A percentile compares a stretch with the other conserved stretches of the same genome.
These are phyloP conservation scores for Poecilia latipinna DNA, from an alignment of 2,113 vertebrate genomes.

Conservation along the genomic window DNA sequence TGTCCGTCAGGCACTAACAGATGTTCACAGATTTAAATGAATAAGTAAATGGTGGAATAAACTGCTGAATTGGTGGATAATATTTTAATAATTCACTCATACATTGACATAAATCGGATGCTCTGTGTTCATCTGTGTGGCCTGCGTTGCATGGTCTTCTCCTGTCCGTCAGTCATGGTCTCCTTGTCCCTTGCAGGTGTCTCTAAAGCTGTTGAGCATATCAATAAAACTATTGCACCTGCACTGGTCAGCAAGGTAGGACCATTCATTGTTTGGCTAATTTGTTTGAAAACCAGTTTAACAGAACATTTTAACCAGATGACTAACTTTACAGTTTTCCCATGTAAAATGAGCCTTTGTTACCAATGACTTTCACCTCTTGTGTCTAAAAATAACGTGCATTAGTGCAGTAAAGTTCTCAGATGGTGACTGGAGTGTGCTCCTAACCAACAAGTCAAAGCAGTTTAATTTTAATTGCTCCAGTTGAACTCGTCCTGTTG, in stretches of 20 bases:
- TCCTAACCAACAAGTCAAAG: constrained; percentile 14
- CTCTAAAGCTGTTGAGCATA: constrained; percentile 98
- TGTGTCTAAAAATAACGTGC: neutral
- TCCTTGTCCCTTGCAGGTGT: constrained; percentile 99
- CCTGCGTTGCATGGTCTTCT: constrained; percentile 76
- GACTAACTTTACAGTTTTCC: neutral
- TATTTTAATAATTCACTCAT: neutral
- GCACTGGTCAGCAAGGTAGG: constrained; percentile 98
- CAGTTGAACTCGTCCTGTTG: constrained; percentile 2
- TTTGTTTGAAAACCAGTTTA: constrained; percentile 3
- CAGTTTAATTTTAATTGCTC: neutral
- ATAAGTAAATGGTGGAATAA: neutral
- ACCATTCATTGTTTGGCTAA: constrained; percentile 82
- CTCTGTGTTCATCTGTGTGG: constrained; percentile 74
- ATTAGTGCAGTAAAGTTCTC: neutral
- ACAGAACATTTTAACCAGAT: neutral
- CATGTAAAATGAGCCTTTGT: neutral
- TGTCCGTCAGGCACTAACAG: constrained; percentile 68
- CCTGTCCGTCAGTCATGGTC: constrained; percentile 84
- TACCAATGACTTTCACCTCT: too few relatives aligned
- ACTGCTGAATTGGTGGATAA: neutral
- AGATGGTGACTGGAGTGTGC: constrained; percentile 40
- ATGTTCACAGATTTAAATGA: constrained; percentile 60
- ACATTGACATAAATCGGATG: neutral
- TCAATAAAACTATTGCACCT: constrained; percentile 99